Evolutionary conservation across 1,140 invertebrate species (phyloP).

Genomic region (Anastrepha obliqua): DNA sequence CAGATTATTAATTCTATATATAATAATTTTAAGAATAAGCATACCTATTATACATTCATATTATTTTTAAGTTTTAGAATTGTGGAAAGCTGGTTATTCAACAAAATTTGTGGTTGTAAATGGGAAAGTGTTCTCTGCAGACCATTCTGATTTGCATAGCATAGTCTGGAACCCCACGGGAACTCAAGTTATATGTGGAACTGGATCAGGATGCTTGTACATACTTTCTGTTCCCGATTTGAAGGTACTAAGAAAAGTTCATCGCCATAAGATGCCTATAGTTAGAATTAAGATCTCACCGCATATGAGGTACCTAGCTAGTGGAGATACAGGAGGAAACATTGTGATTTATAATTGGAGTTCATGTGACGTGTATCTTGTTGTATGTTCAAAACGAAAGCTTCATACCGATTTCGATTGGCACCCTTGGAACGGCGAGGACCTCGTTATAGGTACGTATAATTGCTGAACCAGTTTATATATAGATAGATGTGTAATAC

Average conservation of each 20-base stretch:
- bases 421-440: conserved; percentile 70
- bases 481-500: too few relatives aligned
- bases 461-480: background rate
- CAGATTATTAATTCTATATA: too few relatives aligned
- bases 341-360: conserved; percentile 64
- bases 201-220: conserved; percentile 60
- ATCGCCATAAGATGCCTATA: conserved; percentile 59
- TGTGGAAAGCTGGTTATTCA: conserved; percentile 62
- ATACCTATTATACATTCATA: background rate
- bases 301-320: conserved; percentile 65
- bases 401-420: conserved; percentile 63
- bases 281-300: conserved; percentile 63
- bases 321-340: conserved; percentile 63
- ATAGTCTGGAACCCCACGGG: conserved; percentile 66
- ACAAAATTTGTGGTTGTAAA: conserved; percentile 63
- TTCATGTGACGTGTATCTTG: conserved; percentile 51
- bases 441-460: conserved; percentile 67
- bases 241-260: conserved; percentile 60
- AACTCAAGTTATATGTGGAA: conserved; percentile 65
- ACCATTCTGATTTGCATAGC: conserved; percentile 60
- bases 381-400: conserved; percentile 53
- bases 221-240: conserved; percentile 59
- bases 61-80: conserved; percentile 62
- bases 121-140: conserved; percentile 61
- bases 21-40: background rate